Evolutionary conservation across 23 tunicate genomes (phyloP).

Genomic region (Ciona savignyi): DNA sequence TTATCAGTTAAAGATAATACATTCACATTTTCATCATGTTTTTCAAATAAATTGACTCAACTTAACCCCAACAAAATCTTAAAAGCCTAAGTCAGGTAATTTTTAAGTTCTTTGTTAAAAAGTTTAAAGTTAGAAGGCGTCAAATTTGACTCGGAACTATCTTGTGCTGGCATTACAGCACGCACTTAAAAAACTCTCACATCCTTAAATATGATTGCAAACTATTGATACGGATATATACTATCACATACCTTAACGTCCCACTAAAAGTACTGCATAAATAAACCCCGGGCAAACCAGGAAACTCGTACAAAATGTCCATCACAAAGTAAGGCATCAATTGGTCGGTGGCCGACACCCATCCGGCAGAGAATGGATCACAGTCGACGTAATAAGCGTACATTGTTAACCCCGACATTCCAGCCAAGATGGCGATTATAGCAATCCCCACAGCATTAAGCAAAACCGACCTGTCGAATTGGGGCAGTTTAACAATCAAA

Average conservation of each 20-base stretch:
- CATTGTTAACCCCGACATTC: slow-evolving; percentile 51
- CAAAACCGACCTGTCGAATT: slow-evolving; percentile 45
- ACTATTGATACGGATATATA: not conserved
- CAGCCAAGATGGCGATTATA: slow-evolving; percentile 34
- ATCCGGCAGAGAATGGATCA: slow-evolving; percentile 51
- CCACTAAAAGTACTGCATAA: slow-evolving; percentile 68
- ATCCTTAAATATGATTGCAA: no score
- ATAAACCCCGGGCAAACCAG: slow-evolving; percentile 65
- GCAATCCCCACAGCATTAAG: slow-evolving; percentile 52
- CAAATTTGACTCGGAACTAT: no score
- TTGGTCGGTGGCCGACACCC: slow-evolving; percentile 57
- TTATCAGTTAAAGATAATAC: no score
- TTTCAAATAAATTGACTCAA: no score
- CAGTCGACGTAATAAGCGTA: slow-evolving; percentile 60
- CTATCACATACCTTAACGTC: slow-evolving; percentile 42
- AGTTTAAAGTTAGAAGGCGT: no score
- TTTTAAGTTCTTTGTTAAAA: no score
- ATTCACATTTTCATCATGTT: no score
- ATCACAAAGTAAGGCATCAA: slow-evolving; percentile 53
- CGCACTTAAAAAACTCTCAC: no score
- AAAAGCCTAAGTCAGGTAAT: no score
- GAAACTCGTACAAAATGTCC: slow-evolving; percentile 40
- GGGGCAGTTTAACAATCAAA: no score
- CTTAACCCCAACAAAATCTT: no score
- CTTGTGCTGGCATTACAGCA: no score